Conservation (phyloP, 1,140 invertebrate species). For the Drosophila setifemur region DNA sequence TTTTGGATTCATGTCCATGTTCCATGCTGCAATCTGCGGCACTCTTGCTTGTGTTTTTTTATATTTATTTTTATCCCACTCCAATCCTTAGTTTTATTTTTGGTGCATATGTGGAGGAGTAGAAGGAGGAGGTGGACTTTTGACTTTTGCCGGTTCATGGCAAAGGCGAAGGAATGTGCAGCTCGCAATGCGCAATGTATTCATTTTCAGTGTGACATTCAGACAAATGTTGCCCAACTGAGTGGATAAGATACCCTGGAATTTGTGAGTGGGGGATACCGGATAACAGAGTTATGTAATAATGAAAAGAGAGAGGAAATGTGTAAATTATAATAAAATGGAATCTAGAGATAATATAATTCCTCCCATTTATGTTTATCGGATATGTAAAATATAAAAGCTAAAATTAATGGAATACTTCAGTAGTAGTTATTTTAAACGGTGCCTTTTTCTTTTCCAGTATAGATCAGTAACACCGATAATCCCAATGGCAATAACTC, state of each 20-base stretch:
- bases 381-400: too few relatives aligned
- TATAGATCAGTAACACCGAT: neutral
- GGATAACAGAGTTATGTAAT: neutral
- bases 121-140: neutral
- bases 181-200: too few relatives aligned
- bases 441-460: neutral
- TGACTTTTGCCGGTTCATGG: neutral
- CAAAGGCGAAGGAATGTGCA: constrained; percentile 46
- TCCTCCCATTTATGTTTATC: too few relatives aligned
- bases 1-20: constrained; percentile 47
- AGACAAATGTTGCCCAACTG: constrained; percentile 6
- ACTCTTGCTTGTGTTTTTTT: constrained; percentile 21
- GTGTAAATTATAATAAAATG: neutral
- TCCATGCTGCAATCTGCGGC: constrained; percentile 42
- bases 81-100: too few relatives aligned
- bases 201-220: constrained; percentile 56
- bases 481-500: too few relatives aligned
- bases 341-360: too few relatives aligned
- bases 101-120: too few relatives aligned
- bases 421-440: too few relatives aligned
- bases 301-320: too few relatives aligned
- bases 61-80: neutral
- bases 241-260: constrained; percentile 2
- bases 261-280: neutral
- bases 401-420: too few relatives aligned